These are phyloP conservation scores for Gambelia wislizenii DNA, from an alignment of 2,797 vertebrate genomes.

Conservation along the genomic window DNA sequence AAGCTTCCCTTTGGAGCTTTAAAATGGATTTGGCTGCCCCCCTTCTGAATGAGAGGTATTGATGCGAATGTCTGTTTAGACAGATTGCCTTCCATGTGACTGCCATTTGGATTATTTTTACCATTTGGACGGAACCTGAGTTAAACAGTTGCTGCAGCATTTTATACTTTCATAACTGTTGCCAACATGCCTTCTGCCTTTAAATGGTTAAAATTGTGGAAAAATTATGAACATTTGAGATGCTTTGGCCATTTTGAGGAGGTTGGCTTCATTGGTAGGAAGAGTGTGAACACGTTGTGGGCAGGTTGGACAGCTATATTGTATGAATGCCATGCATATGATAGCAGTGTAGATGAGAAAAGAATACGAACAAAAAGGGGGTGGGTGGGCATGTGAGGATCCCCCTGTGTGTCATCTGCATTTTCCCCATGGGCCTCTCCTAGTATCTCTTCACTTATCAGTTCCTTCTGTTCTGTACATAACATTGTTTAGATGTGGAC, in stretches of 20 bases:
- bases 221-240: neutral
- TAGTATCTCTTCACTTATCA: too few relatives aligned
- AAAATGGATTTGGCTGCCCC: too few relatives aligned
- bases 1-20: too few relatives aligned
- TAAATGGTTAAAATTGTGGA: neutral
- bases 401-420: neutral
- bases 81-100: too few relatives aligned
- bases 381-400: neutral
- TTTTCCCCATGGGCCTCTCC: too few relatives aligned
- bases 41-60: too few relatives aligned
- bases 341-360: neutral
- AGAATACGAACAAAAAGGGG: neutral
- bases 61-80: too few relatives aligned
- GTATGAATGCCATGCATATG: neutral
- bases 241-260: neutral
- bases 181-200: neutral
- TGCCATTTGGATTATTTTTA: too few relatives aligned
- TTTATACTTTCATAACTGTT: too few relatives aligned
- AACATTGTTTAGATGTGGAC: neutral
- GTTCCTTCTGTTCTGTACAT: neutral
- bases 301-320: neutral
- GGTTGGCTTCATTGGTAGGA: neutral
- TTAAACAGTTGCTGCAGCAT: neutral
- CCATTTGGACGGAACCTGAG: too few relatives aligned
- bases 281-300: neutral